A percentile compares a stretch with the other conserved stretches of the same genome.
These are phyloP conservation scores for Lepidotrigona ventralis DNA, from an alignment of 1,140 invertebrate species.

Conservation along the genomic window DNA sequence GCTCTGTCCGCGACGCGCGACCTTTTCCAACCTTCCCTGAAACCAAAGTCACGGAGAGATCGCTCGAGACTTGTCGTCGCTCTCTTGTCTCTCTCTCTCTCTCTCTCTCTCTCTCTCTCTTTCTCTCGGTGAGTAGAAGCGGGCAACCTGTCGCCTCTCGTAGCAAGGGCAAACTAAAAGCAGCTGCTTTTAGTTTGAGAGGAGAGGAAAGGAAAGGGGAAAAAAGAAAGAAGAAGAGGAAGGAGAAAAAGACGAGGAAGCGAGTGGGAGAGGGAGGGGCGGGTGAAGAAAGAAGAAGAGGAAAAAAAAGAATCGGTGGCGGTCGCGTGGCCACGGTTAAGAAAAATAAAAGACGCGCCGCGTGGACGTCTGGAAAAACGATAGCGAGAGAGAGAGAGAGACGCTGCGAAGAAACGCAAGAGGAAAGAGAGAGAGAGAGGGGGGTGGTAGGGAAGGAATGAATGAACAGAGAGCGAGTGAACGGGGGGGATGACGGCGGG, in stretches of 20 bases:
- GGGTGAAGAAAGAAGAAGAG: slow-evolving; percentile 48
- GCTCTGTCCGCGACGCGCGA: background rate
- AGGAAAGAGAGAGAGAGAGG: slow-evolving; percentile 52
- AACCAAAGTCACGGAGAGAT: background rate
- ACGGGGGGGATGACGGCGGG: slow-evolving; percentile 37
- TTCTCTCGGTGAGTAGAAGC: background rate
- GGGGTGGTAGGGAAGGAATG: slow-evolving; percentile 52
- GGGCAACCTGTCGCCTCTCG: background rate
- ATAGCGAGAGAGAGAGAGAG: background rate
- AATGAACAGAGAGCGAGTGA: slow-evolving; percentile 42
- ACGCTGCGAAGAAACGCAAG: background rate
- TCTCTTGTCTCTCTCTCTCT: background rate
- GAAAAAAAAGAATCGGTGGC: slow-evolving; percentile 49
- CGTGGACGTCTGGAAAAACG: slow-evolving; percentile 39
- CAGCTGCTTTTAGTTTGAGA: background rate
- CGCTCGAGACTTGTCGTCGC: background rate
- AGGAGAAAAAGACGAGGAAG: slow-evolving; percentile 27
- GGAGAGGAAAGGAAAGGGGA: background rate
- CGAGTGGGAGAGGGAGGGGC: background rate
- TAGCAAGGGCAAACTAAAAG: slow-evolving; percentile 14
- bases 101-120: background rate
- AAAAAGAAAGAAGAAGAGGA: background rate
- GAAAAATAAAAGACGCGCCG: slow-evolving; percentile 55
- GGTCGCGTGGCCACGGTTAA: slow-evolving; percentile 55
- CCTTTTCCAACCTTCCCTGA: background rate